Conservation (phyloP, 2,113 vertebrate species). For the Sminthopsis crassicaudata region DNA sequence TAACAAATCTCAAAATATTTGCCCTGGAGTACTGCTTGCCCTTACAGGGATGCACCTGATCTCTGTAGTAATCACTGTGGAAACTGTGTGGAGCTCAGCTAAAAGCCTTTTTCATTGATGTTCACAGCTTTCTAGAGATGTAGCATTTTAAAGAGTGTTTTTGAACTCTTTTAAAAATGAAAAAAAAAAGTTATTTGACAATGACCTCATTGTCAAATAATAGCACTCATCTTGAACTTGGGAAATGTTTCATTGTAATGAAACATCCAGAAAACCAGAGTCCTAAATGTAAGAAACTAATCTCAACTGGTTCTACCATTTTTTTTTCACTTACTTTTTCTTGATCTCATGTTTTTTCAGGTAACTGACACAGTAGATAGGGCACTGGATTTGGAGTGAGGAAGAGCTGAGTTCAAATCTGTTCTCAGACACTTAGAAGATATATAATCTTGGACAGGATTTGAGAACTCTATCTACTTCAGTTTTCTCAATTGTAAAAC, state of each 20-base stretch:
- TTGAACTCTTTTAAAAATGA: conserved; percentile 28
- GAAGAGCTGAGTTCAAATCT: background rate
- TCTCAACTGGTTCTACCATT: background rate
- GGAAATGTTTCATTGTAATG: background rate
- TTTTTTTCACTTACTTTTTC: background rate
- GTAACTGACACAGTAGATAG: background rate
- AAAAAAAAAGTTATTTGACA: no score
- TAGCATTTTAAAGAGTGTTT: background rate
- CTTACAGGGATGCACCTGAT: conserved; percentile 28
- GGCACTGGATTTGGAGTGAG: background rate
- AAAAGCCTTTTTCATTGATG: conserved; percentile 37
- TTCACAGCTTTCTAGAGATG: background rate
- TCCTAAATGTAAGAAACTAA: background rate
- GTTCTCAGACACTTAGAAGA: background rate
- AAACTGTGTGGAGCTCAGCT: conserved; percentile 36
- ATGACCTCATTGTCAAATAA: background rate
- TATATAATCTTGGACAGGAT: background rate
- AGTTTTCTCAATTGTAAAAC: background rate
- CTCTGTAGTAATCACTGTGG: conserved; percentile 51
- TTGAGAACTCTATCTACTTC: background rate
- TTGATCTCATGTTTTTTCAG: background rate
- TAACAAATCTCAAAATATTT: conserved; percentile 42
- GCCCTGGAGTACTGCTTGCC: background rate
- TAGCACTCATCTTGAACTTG: background rate
- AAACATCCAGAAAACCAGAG: conserved; percentile 8